phyloP scores from a whole-genome alignment of 2,888 invertebrate species.

The Chorisops tibialis region DNA sequence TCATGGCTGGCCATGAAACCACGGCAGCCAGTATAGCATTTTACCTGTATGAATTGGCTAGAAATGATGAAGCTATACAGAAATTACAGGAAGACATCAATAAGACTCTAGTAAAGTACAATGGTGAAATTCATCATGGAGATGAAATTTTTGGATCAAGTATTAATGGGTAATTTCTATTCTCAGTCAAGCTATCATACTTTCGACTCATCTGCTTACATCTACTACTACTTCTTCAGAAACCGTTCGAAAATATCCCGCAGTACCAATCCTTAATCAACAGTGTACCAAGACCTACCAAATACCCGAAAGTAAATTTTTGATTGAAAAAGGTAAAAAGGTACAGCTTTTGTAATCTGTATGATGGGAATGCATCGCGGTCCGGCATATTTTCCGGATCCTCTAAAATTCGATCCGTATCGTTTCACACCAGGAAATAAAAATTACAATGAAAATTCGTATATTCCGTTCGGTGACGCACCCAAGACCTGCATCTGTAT shows the following conservation, averaged over 20 bases:
- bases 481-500: constrained; percentile 18
- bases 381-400: constrained; percentile 22
- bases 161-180: constrained; percentile 40
- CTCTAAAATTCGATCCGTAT: constrained; percentile 17
- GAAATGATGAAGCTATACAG: constrained; percentile 39
- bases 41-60: constrained; percentile 41
- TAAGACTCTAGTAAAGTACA: constrained; percentile 33
- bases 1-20: constrained; percentile 42
- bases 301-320: constrained; percentile 3
- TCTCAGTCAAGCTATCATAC: neutral
- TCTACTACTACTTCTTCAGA: neutral
- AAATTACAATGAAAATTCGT: neutral
- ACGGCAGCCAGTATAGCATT: constrained; percentile 42
- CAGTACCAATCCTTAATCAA: constrained; percentile 8
- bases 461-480: constrained; percentile 21
- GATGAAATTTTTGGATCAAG: constrained; percentile 44
- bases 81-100: constrained; percentile 37
- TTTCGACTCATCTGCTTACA: too few species aligned
- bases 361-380: constrained; percentile 10
- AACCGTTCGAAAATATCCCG: constrained; percentile 11
- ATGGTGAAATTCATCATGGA: constrained; percentile 39
- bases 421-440: neutral
- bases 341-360: constrained; percentile 2
- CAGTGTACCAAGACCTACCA: constrained; percentile 8
- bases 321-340: constrained; percentile 13